Conservation (phyloP, 2,888 invertebrate species). For the Sylvicola cinctus region DNA sequence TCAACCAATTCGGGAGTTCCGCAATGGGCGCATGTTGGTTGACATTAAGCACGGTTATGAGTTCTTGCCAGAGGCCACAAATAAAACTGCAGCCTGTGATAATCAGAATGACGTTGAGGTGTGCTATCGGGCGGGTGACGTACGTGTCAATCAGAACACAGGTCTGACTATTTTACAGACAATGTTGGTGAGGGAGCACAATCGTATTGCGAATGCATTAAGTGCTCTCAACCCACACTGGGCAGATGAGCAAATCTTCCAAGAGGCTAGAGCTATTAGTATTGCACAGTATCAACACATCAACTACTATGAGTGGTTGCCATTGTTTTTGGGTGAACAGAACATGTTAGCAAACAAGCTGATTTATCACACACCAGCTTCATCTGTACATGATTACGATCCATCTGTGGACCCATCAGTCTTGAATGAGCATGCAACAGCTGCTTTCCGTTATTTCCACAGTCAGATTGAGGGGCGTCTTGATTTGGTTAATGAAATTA, state of each 20-base stretch:
- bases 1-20: conserved; percentile 39
- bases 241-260: conserved; percentile 29
- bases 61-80: conserved; percentile 49
- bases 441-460: conserved; percentile 43
- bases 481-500: conserved; percentile 20
- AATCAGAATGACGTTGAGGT: conserved; percentile 40
- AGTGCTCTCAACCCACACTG: conserved; percentile 29
- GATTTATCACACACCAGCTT: conserved; percentile 18
- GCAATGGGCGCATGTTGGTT: conserved; percentile 43
- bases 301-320: conserved; percentile 31
- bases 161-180: conserved; percentile 28
- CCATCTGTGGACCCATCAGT: conserved; percentile 32
- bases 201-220: conserved; percentile 25
- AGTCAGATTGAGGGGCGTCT: conserved; percentile 31
- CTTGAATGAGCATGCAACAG: conserved; percentile 39
- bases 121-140: conserved; percentile 51
- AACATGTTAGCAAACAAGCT: conserved; percentile 25
- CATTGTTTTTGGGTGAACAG: conserved; percentile 22
- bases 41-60: conserved; percentile 40
- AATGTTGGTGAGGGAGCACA: conserved; percentile 28
- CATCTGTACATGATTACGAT: conserved; percentile 30
- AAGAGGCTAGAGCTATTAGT: conserved; percentile 28
- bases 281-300: conserved; percentile 30
- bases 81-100: conserved; percentile 48
- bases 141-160: conserved; percentile 28